Conservation (phyloP, 1,140 invertebrate genomes). For the Acyrthosiphon pisum region DNA sequence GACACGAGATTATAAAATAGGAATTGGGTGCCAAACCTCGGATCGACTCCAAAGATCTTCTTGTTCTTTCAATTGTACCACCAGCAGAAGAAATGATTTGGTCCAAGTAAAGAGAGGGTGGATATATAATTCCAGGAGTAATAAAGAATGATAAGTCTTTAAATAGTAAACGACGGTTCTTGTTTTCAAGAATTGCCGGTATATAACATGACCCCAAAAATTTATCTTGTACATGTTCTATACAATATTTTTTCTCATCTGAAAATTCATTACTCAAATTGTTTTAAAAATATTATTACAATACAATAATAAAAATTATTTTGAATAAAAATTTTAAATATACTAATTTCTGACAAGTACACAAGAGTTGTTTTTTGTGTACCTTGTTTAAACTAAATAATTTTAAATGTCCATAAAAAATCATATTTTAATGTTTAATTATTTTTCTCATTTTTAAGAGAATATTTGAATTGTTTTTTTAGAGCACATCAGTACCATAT, state of each 20-base stretch:
- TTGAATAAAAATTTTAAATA: no score
- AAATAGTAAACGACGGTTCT: constrained; percentile 67
- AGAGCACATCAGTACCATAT: no score
- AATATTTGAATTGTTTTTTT: no score
- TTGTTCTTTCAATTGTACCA: constrained; percentile 80
- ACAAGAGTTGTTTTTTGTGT: no score
- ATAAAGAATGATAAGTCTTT: constrained; percentile 81
- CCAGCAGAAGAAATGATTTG: constrained; percentile 86
- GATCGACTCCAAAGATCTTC: constrained; percentile 75
- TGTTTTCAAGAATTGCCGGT: constrained; percentile 73
- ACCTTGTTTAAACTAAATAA: no score
- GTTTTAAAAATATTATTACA: no score
- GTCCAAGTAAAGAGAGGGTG: constrained; percentile 69
- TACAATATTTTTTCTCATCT: constrained; percentile 74
- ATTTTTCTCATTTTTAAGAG: no score
- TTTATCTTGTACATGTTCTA: constrained; percentile 79
- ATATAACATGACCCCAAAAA: constrained; percentile 74
- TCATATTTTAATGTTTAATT: no score
- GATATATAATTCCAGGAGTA: constrained; percentile 81
- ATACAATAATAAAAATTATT: no score
- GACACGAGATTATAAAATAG: constrained; percentile 83
- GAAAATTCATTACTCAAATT: no score
- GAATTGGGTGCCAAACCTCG: constrained; percentile 72
- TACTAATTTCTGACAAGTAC: no score
- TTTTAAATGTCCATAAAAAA: no score